Percentiles rank a stretch among this genome's conserved stretches.
Conservation (phyloP, 2,888 invertebrate genomes). For the Anthoptus insignis region DNA sequence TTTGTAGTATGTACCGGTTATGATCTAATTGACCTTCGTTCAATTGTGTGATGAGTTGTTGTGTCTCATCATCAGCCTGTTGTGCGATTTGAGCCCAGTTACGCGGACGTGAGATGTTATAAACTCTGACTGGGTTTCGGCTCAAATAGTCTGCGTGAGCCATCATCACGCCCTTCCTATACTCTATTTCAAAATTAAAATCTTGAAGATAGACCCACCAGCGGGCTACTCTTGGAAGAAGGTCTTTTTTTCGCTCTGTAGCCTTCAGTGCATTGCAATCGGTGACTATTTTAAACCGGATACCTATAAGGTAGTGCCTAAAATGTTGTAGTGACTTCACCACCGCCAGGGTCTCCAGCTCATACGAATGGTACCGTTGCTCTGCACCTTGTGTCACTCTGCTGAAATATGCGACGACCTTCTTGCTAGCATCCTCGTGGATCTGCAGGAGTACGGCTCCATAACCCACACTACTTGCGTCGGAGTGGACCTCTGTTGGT, state of each 20-base stretch:
- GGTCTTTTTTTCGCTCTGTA: constrained; percentile 53
- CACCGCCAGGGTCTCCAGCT: constrained; percentile 6
- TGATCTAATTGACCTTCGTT: neutral
- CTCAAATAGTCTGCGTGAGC: constrained; percentile 55
- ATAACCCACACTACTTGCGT: constrained; percentile 42
- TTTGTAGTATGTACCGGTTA: neutral
- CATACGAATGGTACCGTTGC: neutral
- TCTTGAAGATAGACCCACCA: constrained; percentile 57
- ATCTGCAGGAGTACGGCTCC: constrained; percentile 31
- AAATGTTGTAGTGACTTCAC: constrained; percentile 5
- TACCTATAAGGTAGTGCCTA: neutral
- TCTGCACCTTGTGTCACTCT: neutral
- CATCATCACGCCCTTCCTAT: constrained; percentile 48
- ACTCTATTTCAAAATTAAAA: constrained; percentile 44
- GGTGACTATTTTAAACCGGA: neutral
- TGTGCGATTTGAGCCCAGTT: constrained; percentile 48
- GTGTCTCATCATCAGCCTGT: constrained; percentile 40
- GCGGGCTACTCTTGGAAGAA: constrained; percentile 53
- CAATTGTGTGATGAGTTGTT: neutral
- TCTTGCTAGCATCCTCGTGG: neutral
- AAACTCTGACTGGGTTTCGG: constrained; percentile 40
- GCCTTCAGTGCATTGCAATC: constrained; percentile 51
- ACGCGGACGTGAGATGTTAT: constrained; percentile 27
- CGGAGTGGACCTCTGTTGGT: constrained; percentile 42
- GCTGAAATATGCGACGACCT: neutral